phyloP scores from a whole-genome alignment of 2,888 invertebrate species.

The Argyra leucocephala region DNA sequence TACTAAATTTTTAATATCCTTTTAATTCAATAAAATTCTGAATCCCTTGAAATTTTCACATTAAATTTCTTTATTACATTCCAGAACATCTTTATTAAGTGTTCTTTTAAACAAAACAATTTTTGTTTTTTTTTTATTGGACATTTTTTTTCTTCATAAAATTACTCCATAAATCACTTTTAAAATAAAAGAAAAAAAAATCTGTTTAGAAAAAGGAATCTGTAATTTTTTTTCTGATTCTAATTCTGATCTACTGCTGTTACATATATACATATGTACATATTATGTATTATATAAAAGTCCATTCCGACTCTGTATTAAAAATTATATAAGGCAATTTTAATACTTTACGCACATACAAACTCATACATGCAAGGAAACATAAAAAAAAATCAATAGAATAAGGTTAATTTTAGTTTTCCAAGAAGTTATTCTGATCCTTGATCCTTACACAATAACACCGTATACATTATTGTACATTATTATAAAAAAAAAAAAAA shows the following conservation, averaged over 20 bases:
- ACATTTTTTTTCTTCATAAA: not conserved
- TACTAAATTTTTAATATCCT: no score
- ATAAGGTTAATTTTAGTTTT: not conserved
- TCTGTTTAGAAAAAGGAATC: no score
- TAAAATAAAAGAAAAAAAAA: not conserved
- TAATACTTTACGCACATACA: not conserved
- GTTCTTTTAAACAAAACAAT: not conserved
- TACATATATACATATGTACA: not conserved
- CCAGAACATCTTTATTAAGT: not conserved
- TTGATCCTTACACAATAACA: not conserved
- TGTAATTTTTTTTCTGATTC: not conserved
- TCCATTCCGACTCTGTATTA: not conserved
- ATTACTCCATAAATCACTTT: not conserved
- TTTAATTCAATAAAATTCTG: no score
- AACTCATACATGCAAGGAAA: no score
- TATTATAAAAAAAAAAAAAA: no score
- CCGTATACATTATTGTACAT: no score
- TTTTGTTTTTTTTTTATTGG: no score
- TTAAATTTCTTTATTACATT: not conserved
- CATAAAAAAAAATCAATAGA: no score
- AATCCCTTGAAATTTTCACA: not conserved
- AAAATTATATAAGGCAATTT: not conserved
- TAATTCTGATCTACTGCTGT: not conserved
- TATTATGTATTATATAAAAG: no score
- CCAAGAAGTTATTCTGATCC: not conserved